phyloP scores from a whole-genome alignment of 2,113 vertebrate species.

The Ariopsis seemanni region DNA sequence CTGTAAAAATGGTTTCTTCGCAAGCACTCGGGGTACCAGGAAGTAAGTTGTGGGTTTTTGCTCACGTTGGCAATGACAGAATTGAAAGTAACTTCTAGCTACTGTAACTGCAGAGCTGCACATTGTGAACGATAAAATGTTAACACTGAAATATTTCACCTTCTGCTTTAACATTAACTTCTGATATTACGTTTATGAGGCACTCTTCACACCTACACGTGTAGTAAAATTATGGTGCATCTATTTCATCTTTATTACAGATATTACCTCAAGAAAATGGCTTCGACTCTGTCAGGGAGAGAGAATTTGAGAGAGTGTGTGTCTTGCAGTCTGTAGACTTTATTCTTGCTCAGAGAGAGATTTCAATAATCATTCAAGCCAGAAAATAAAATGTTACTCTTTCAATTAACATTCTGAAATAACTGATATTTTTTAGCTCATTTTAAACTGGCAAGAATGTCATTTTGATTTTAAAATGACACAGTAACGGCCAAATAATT shows the following conservation, averaged over 20 bases:
- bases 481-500: background rate
- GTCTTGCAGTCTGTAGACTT: background rate
- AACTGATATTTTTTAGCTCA: background rate
- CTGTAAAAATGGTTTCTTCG: background rate
- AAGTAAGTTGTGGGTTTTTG: background rate
- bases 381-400: background rate
- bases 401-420: background rate
- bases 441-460: background rate
- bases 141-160: background rate
- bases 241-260: constrained; percentile 12
- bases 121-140: constrained; percentile 9
- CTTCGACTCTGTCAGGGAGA: background rate
- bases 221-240: background rate
- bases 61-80: background rate
- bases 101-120: background rate
- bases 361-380: constrained; percentile 5
- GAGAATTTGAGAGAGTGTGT: background rate
- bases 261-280: background rate
- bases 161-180: background rate
- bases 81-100: background rate
- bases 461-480: background rate
- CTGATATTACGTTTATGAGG: background rate
- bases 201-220: background rate
- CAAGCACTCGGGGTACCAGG: background rate
- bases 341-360: background rate